Base-by-base conservation (phyloP, 1,140 invertebrate species). In the Oryctes rhinoceros region DNA sequence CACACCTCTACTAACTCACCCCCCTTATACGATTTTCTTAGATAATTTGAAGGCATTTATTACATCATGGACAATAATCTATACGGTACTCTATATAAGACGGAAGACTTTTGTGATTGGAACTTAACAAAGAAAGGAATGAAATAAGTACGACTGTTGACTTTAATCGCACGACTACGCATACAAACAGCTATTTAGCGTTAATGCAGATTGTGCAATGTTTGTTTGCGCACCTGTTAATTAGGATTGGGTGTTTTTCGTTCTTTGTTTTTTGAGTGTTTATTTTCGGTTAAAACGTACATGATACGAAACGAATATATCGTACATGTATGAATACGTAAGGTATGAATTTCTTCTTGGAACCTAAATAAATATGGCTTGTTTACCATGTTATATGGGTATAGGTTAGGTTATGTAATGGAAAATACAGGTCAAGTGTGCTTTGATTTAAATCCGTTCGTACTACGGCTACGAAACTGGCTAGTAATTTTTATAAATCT, bases 391-490 rank as follows among this genome's bases (percentile, higher is more conserved):
- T 59, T 59, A 59, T 59, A 59, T 59, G 53, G 53, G 53, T 59
- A 59, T 59, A 59, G 53, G 53, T 59, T 59, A 59, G 53, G 53
- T 59, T 59, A 59, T 59, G 53, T 59, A 59, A 59, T 59, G 15
- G 15, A 18, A n/a, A 59, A 59, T 59, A 59, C 53, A 6, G 53
- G 53, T 59, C 53, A 59, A 59, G 53, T 59, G 18, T 59, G 53
- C 53, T 18, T 44, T 59, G 53, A 18, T n/a, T 59, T 18, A 59
- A 59, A 59, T n/a, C 13, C n/a, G 53, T 44, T 5, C 53, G 53
- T 59, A 59, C 9, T n/a, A 15, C 49, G 11, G 11, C 11, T 53
- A n/a, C 18, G 3, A 6, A 18, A 59, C 15, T 59, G 53, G n/a
- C 6, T 4, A 15, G 13, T 59, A 20, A 59, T 59, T 18, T 59